A percentile compares a stretch with the other conserved stretches of the same genome.
Conservation (phyloP, 2,888 invertebrate species). For the Erannis defoliaria region DNA sequence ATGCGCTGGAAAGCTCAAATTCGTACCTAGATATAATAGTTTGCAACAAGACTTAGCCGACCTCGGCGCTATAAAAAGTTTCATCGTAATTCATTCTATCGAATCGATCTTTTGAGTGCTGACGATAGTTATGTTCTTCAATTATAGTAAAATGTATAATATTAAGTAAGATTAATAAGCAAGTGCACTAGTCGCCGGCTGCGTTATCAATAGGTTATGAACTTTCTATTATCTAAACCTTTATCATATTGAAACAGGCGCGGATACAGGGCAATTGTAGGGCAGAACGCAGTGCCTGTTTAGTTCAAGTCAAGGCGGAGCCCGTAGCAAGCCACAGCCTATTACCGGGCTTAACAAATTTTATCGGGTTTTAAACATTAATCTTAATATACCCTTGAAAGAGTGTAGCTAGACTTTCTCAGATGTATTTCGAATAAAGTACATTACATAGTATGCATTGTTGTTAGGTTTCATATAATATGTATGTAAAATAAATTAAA, state of each 20-base stretch:
- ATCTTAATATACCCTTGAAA: too few relatives aligned
- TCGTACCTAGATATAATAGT: neutral
- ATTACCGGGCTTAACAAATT: too few relatives aligned
- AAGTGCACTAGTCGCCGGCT: neutral
- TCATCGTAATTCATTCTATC: neutral
- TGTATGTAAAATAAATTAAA: too few relatives aligned
- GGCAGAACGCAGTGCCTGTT: too few relatives aligned
- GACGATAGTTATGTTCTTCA: neutral
- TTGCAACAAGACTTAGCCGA: neutral
- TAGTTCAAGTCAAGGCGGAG: too few relatives aligned
- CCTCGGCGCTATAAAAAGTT: constrained; percentile 1
- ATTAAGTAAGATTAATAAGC: neutral
- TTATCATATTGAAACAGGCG: neutral
- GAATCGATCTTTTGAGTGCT: neutral
- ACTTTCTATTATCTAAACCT: constrained; percentile 2
- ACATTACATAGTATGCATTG: too few relatives aligned
- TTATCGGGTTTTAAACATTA: too few relatives aligned
- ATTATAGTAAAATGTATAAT: neutral
- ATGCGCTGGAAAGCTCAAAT: constrained; percentile 27
- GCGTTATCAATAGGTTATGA: constrained; percentile 19
- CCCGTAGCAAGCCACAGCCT: too few relatives aligned
- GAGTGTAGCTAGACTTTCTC: too few relatives aligned
- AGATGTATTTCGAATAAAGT: too few relatives aligned
- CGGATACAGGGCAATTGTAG: too few relatives aligned
- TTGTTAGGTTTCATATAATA: too few relatives aligned